phyloP scores from a whole-genome alignment of 2,888 invertebrate genomes.

The Parthenolecanium corni region DNA sequence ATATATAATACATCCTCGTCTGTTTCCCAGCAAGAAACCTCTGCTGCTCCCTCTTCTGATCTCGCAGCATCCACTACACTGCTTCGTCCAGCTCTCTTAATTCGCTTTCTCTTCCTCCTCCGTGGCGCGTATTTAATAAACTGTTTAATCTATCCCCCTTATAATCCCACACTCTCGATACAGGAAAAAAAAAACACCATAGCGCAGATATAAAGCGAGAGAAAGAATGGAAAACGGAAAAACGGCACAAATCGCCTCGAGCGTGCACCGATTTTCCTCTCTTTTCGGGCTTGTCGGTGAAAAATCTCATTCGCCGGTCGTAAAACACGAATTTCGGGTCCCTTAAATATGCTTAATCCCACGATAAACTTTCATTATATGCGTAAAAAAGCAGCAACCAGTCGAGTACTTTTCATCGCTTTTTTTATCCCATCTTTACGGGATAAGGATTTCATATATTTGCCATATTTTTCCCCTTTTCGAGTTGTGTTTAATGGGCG shows the following conservation, averaged over 20 bases:
- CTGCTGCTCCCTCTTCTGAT: too few species aligned
- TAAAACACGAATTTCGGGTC: background rate
- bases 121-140: conserved; percentile 8
- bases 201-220: background rate
- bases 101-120: background rate
- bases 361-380: background rate
- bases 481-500: too few species aligned
- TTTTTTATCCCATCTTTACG: background rate
- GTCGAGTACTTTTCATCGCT: background rate
- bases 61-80: background rate
- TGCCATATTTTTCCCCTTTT: background rate
- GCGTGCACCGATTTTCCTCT: conserved; percentile 5
- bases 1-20: background rate
- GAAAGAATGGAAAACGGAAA: background rate
- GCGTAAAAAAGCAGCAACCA: too few species aligned
- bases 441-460: background rate
- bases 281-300: background rate
- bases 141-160: conserved; percentile 13
- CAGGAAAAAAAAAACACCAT: background rate
- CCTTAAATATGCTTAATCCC: background rate
- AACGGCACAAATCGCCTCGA: conserved; percentile 11
- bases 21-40: too few species aligned
- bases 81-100: background rate
- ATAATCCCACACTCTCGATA: conserved; percentile 1
- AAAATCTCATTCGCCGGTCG: conserved; percentile 12